Evolutionary conservation across 2,888 invertebrate species (phyloP), one percentile per base, ranked within the genome.

Genomic region (Troides oblongomaculatus): DNA sequence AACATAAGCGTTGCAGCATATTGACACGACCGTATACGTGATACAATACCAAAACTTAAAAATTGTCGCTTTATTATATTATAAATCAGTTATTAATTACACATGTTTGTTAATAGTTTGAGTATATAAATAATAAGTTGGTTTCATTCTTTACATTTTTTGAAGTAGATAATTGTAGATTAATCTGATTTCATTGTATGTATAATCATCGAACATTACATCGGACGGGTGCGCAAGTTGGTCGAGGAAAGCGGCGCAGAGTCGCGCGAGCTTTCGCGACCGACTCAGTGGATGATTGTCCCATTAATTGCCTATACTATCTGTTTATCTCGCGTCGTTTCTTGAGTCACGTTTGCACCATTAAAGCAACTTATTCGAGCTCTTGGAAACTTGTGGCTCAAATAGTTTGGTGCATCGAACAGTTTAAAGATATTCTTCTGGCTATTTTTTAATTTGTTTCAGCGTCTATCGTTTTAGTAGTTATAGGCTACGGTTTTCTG

Each of bases 181-280:
- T 66, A 62, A 66, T 63, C 50, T 53, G 23, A 66, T 64, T 62
- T 58, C 58, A 21, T 62, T 50, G 25, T 43, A 66, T 50, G 25
- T 43, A 66, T 63, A 50, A 30, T 30, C 23, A 62, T 62, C 57
- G 70, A 63, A 63, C 62, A 53, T 56, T 64, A 64, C 18, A 61
- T 71, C 70, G 67, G 65, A 39, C 25, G 43, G 64, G 56, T 72
- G 73, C 64, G 57, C 70, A 73, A 72, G 72, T 72, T 66, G 70
- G 73, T 39, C 73, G 65, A 67, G 72, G 73, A 73, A 73, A 73
- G 73, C 68, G 71, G 64, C 61, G 39, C 61, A 43, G 18, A 53
- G 67, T 46, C 21, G 62, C 68, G 70, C 68, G 68, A 43, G 70
- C 59, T 66, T 63, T 64, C 65, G 57, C 66, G 39, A 21, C 46